A percentile compares a stretch with the other conserved stretches of the same genome.
Conservation (phyloP, 2,113 vertebrate species). For the Geococcyx californianus region DNA sequence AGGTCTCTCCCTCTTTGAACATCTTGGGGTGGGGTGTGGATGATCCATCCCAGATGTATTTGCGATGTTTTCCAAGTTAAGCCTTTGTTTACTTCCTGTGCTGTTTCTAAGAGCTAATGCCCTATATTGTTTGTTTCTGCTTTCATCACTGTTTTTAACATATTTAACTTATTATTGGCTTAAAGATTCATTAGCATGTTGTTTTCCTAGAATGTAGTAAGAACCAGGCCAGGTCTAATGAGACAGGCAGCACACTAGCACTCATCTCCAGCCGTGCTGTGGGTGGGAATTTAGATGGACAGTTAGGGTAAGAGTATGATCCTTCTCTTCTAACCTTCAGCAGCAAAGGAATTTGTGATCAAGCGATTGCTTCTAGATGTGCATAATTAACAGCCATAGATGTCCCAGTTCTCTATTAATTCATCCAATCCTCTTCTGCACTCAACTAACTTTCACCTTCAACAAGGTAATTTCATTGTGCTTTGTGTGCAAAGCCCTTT, state of each 20-base stretch:
- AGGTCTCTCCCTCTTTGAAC: background rate
- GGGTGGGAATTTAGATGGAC: background rate
- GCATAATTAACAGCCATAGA: background rate
- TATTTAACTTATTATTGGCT: background rate
- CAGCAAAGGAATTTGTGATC: background rate
- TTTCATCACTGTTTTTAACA: background rate
- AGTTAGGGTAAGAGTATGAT: background rate
- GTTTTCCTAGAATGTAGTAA: background rate
- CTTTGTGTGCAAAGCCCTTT: background rate
- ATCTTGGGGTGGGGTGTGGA: background rate
- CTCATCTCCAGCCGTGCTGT: accelerated
- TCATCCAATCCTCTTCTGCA: background rate
- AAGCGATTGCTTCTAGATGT: background rate
- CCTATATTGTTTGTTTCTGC: background rate
- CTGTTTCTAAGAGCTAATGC: slow-evolving; percentile 8
- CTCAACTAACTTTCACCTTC: background rate
- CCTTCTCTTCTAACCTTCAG: background rate
- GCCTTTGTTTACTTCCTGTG: slow-evolving; percentile 27
- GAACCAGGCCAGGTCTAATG: background rate
- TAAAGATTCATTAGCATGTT: background rate
- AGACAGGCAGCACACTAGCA: background rate
- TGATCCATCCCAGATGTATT: slow-evolving; percentile 46
- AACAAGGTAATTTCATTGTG: background rate
- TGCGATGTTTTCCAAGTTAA: slow-evolving; percentile 8
- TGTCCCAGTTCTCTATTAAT: background rate